Evolutionary conservation across 2,113 vertebrate species (phyloP).

Genomic region (Pseudonaja textilis): DNA sequence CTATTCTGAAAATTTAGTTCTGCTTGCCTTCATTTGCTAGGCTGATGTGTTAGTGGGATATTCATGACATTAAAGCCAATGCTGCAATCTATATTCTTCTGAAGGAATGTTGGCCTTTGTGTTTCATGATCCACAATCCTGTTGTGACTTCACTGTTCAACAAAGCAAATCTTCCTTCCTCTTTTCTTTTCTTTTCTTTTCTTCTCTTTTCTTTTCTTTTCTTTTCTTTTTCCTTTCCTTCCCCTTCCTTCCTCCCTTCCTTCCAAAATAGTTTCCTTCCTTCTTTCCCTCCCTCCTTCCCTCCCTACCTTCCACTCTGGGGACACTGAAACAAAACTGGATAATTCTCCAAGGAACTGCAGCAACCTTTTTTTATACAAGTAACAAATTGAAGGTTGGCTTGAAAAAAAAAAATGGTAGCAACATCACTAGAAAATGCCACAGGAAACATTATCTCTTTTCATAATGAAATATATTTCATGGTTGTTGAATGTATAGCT

Average conservation of each 20-base stretch:
- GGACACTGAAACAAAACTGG: conserved; percentile 53
- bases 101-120: conserved; percentile 45
- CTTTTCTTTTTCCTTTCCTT: neutral
- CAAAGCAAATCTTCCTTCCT: neutral
- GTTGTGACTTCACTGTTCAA: conserved; percentile 44
- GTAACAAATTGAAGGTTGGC: conserved; percentile 39
- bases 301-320: conserved; percentile 28
- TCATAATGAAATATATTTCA: neutral
- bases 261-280: conserved; percentile 26
- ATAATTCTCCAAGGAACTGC: conserved; percentile 25
- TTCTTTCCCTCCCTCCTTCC: neutral
- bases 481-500: conserved; percentile 10
- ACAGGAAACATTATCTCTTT: conserved; percentile 36
- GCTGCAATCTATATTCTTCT: conserved; percentile 47
- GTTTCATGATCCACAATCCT: conserved; percentile 42
- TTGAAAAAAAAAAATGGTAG: conserved; percentile 53
- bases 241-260: conserved; percentile 9
- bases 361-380: conserved; percentile 36
- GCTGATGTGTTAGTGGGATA: conserved; percentile 42
- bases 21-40: conserved; percentile 42
- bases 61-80: conserved; percentile 60
- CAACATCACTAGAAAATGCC: conserved; percentile 16
- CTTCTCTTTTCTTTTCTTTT: neutral
- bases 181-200: conserved; percentile 37
- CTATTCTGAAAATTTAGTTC: conserved; percentile 54